phyloP scores from a whole-genome alignment of 2,113 vertebrate species.

The Brachionichthys hirsutus region DNA sequence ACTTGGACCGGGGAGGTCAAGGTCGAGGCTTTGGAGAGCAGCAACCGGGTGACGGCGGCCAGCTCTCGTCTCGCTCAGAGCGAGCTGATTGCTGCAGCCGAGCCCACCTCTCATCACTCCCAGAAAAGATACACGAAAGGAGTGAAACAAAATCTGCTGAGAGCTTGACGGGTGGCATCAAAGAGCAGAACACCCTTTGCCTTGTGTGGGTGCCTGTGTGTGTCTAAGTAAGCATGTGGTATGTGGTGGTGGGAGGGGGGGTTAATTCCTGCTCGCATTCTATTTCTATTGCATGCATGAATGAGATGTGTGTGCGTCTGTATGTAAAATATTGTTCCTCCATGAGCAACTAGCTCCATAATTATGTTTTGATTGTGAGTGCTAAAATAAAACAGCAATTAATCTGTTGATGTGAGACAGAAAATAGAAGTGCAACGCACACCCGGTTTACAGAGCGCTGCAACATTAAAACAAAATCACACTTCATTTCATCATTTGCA shows the following conservation, averaged over 20 bases:
- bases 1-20: constrained; percentile 77
- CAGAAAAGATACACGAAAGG: constrained; percentile 60
- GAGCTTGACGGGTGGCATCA: constrained; percentile 57
- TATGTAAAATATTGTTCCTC: constrained; percentile 50
- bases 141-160: constrained; percentile 65
- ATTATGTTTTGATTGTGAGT: constrained; percentile 67
- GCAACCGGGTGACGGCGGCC: constrained; percentile 57
- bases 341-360: constrained; percentile 62
- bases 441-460: constrained; percentile 41
- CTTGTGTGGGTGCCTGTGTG: constrained; percentile 61
- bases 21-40: constrained; percentile 68
- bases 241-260: constrained; percentile 1
- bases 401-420: constrained; percentile 64
- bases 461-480: constrained; percentile 51
- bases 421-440: constrained; percentile 54
- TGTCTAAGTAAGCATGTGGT: constrained; percentile 7
- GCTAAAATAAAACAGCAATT: constrained; percentile 73
- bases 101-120: constrained; percentile 65
- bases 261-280: constrained; percentile 36
- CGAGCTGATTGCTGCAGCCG: constrained; percentile 32
- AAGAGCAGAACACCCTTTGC: constrained; percentile 58
- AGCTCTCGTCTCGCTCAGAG: constrained; percentile 34
- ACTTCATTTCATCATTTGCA: constrained; percentile 45
- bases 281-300: constrained; percentile 46
- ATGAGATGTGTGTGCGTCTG: constrained; percentile 28